Evolutionary conservation across 2,113 vertebrate genomes (phyloP).

Genomic region (Amblyornis subalaris): DNA sequence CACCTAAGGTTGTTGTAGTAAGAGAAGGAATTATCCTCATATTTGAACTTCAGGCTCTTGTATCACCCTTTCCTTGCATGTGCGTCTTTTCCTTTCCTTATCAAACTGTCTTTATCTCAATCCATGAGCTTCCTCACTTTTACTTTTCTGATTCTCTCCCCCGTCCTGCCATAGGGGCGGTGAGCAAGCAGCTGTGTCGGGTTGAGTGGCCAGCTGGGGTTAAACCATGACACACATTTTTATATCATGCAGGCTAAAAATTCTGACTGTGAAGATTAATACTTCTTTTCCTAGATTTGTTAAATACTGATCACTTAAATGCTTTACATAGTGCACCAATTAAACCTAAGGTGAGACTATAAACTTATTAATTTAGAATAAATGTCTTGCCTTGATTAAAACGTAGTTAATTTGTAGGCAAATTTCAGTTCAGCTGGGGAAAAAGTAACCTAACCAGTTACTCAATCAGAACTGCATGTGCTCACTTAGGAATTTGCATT

Average conservation of each 20-base stretch:
- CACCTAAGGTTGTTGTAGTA: neutral
- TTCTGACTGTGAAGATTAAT: neutral
- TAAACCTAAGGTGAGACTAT: neutral
- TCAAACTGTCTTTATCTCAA: neutral
- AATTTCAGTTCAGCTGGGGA: neutral
- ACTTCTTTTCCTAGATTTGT: neutral
- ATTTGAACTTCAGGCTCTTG: neutral
- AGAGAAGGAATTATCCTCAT: neutral
- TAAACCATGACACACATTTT: neutral
- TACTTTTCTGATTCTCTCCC: neutral
- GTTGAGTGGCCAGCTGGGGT: neutral
- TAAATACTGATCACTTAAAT: neutral
- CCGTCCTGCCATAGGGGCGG: too few relatives aligned
- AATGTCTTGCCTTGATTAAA: neutral
- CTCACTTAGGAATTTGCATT: neutral
- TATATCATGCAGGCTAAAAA: neutral
- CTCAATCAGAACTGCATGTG: neutral
- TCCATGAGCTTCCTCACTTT: neutral
- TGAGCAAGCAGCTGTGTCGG: accelerated
- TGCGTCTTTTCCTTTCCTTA: neutral
- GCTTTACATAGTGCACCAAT: neutral
- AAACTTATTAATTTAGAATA: neutral
- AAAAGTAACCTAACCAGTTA: neutral
- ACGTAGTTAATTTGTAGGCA: neutral
- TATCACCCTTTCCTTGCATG: neutral